A percentile compares a stretch with the other conserved stretches of the same genome.
phyloP scores from a whole-genome alignment of 2,113 vertebrate species.

The Rynchops niger region DNA sequence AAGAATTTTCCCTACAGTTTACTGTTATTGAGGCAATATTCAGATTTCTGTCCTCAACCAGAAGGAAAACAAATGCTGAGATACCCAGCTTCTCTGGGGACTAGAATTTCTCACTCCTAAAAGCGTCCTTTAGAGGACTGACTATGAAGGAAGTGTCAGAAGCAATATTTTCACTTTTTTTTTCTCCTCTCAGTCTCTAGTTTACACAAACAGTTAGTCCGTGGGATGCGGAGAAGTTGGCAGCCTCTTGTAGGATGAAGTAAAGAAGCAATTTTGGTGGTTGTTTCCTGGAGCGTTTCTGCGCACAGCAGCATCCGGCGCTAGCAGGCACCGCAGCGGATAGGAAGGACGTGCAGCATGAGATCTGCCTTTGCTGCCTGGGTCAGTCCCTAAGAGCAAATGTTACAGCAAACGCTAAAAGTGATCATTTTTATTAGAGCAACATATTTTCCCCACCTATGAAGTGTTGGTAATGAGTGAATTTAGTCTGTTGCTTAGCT shows the following conservation, averaged over 20 bases:
- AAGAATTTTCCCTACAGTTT: background rate
- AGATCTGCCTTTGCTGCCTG: background rate
- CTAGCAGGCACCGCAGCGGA: background rate
- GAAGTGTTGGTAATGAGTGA: background rate
- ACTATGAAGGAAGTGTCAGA: background rate
- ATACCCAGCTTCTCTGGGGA: background rate
- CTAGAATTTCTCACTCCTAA: background rate
- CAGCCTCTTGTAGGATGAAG: background rate
- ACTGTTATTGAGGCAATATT: background rate
- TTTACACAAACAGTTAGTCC: background rate
- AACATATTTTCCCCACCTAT: fast-evolving
- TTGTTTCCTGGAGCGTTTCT: background rate
- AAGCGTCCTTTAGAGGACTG: background rate
- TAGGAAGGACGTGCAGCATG: background rate
- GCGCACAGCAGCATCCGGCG: fast-evolving
- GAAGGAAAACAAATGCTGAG: background rate
- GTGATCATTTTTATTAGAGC: background rate
- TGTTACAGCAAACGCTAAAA: background rate
- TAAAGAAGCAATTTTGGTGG: background rate
- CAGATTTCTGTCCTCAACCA: background rate
- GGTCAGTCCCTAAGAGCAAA: background rate
- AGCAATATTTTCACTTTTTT: background rate
- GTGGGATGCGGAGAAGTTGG: background rate
- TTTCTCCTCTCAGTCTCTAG: background rate
- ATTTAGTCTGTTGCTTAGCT: background rate